phyloP scores from a whole-genome alignment of 2,888 invertebrate species.

The Agonum fuliginosum region DNA sequence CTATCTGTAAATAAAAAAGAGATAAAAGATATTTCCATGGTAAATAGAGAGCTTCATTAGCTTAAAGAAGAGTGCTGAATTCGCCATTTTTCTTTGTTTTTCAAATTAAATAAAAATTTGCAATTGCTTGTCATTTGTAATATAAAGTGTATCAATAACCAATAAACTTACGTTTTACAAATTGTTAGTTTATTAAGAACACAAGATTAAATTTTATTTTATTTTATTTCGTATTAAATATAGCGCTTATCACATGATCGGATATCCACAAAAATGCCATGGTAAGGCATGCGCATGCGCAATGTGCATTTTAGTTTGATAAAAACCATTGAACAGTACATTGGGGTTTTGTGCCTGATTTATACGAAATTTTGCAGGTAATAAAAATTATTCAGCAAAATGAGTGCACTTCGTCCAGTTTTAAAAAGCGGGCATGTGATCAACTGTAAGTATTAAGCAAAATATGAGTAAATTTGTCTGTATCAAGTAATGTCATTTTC shows the following conservation, averaged over 20 bases:
- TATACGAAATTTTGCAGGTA: slow-evolving; percentile 23
- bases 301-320: no score
- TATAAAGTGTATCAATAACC: no score
- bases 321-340: slow-evolving; percentile 29
- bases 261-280: slow-evolving; percentile 8
- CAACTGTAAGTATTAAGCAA: slow-evolving; percentile 44
- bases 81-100: no score
- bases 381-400: slow-evolving; percentile 22
- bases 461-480: background rate
- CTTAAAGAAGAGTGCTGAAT: no score
- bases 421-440: slow-evolving; percentile 4
- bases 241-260: slow-evolving; percentile 34
- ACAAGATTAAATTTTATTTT: background rate
- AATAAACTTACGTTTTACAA: no score
- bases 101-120: no score
- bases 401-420: slow-evolving; percentile 42
- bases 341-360: slow-evolving; percentile 40
- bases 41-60: no score
- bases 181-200: no score
- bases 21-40: no score
- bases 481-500: background rate
- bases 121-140: no score
- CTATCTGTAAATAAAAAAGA: no score
- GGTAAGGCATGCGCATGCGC: slow-evolving; percentile 39
- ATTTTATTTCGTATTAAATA: slow-evolving; percentile 1